These are phyloP conservation scores for Drosophila tripunctata DNA, from an alignment of 2,888 invertebrate species.

Conservation along the genomic window DNA sequence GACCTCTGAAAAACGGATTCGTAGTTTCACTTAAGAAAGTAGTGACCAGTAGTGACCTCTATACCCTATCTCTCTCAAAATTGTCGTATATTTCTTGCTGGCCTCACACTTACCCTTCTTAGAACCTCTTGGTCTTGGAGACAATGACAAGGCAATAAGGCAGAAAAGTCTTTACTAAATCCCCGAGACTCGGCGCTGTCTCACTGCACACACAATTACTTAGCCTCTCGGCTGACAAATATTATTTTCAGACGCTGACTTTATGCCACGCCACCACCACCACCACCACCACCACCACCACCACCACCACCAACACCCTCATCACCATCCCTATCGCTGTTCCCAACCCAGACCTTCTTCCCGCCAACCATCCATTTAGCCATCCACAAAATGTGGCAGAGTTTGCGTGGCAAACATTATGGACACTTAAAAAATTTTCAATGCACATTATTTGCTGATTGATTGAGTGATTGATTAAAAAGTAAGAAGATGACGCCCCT, in stretches of 20 bases:
- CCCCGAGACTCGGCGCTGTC: constrained; percentile 22
- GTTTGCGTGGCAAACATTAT: constrained; percentile 70
- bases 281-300: not conserved
- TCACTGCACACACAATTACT: constrained; percentile 42
- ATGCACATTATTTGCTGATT: constrained; percentile 80
- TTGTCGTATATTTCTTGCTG: too few species aligned
- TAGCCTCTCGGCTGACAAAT: constrained; percentile 39
- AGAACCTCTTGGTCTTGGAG: not conserved
- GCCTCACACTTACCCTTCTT: fast-evolving
- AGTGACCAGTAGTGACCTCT: constrained; percentile 31
- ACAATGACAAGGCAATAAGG: constrained; percentile 58
- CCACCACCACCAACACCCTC: not conserved
- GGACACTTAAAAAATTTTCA: constrained; percentile 75
- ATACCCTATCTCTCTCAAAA: not conserved
- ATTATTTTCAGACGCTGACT: constrained; percentile 37
- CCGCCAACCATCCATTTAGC: not conserved
- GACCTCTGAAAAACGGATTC: constrained; percentile 40
- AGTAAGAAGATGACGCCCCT: constrained; percentile 7
- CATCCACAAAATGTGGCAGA: not conserved
- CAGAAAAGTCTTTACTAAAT: constrained; percentile 46
- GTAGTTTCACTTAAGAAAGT: constrained; percentile 29
- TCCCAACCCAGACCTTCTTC: too few species aligned
- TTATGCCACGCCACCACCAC: constrained; percentile 12
- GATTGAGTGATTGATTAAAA: constrained; percentile 77
- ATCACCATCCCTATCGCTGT: not conserved